Evolutionary conservation across 2,113 vertebrate species (phyloP).

Genomic region (Atlantisia rogersi): DNA sequence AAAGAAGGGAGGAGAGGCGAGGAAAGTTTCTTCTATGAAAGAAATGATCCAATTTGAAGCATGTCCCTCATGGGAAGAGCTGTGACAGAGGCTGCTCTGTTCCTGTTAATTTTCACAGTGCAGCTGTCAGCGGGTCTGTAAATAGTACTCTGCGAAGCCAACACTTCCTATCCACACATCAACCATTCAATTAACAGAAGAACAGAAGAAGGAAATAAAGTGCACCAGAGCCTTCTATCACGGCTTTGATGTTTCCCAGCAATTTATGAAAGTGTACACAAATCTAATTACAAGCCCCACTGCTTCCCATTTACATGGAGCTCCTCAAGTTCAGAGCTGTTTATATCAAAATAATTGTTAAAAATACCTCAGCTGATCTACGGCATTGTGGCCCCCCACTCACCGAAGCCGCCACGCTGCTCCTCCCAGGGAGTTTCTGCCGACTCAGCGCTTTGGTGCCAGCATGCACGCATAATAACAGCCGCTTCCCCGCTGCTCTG

Average conservation of each 20-base stretch:
- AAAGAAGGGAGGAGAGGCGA: not conserved
- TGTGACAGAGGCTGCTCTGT: constrained; percentile 72
- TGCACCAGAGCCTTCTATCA: constrained; percentile 73
- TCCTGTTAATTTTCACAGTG: constrained; percentile 79
- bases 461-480: not conserved
- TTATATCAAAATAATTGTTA: constrained; percentile 78
- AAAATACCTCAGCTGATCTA: constrained; percentile 67
- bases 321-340: constrained; percentile 73
- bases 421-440: constrained; percentile 39
- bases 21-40: constrained; percentile 58
- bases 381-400: not conserved
- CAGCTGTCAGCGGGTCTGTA: constrained; percentile 78
- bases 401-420: constrained; percentile 9
- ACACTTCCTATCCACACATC: constrained; percentile 78
- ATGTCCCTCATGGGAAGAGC: constrained; percentile 63
- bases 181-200: constrained; percentile 80
- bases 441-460: not conserved
- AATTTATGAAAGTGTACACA: constrained; percentile 81
- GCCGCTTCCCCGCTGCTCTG: fast-evolving
- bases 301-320: constrained; percentile 79
- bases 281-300: constrained; percentile 79
- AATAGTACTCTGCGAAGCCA: constrained; percentile 73
- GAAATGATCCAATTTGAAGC: constrained; percentile 71
- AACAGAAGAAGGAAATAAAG: constrained; percentile 77
- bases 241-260: constrained; percentile 74